phyloP scores from a whole-genome alignment of 2,113 vertebrate genomes.

The Acanthochromis polyacanthus region DNA sequence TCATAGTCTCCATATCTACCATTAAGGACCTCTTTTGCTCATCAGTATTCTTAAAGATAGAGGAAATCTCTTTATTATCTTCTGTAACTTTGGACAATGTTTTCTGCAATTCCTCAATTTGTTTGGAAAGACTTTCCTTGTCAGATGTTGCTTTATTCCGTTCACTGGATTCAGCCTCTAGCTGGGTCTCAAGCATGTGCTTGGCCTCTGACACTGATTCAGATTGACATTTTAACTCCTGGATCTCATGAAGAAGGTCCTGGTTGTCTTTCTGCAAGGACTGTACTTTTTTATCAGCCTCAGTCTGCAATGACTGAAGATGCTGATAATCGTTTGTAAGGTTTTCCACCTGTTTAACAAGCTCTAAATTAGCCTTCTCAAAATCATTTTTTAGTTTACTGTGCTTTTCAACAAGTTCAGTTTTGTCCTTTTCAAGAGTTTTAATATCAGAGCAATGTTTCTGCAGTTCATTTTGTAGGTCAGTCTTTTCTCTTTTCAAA shows the following conservation, averaged over 20 bases:
- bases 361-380: slow-evolving; percentile 69
- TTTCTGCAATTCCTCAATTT: slow-evolving; percentile 78
- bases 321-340: slow-evolving; percentile 76
- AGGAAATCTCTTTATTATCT: slow-evolving; percentile 83
- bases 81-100: slow-evolving; percentile 75
- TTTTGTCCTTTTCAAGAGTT: slow-evolving; percentile 77
- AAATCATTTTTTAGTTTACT: slow-evolving; percentile 78
- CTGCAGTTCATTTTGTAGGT: slow-evolving; percentile 81
- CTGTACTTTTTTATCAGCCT: slow-evolving; percentile 69
- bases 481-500: slow-evolving; percentile 74
- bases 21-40: slow-evolving; percentile 82
- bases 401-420: slow-evolving; percentile 79
- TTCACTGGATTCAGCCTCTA: slow-evolving; percentile 79
- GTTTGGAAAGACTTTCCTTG: slow-evolving; percentile 77
- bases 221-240: slow-evolving; percentile 81
- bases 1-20: slow-evolving; percentile 79
- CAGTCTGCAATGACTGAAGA: slow-evolving; percentile 62
- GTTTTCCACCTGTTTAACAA: slow-evolving; percentile 78
- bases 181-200: slow-evolving; percentile 71
- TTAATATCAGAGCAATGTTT: slow-evolving; percentile 79
- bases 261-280: slow-evolving; percentile 78
- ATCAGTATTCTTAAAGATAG: slow-evolving; percentile 80
- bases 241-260: slow-evolving; percentile 60
- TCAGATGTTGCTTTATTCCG: slow-evolving; percentile 73
- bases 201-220: slow-evolving; percentile 80